Base-by-base conservation (phyloP, 2,888 invertebrate genomes). In the Drosophila phalerata region DNA sequence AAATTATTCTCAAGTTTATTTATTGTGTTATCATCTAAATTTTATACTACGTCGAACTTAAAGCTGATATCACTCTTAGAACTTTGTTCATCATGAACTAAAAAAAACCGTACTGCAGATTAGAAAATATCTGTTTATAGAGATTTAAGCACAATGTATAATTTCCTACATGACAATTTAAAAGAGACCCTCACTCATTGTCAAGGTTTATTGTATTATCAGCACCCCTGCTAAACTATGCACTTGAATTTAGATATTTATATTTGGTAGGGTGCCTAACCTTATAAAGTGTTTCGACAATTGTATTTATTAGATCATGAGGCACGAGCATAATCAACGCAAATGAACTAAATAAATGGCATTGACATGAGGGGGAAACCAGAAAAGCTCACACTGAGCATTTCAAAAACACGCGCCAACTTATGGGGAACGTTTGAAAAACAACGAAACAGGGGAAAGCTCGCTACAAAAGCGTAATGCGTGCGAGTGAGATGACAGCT, bases 401-500 rank as follows among this genome's bases (percentile, higher is more conserved):
- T 17, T 53, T 69, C 58, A 1, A 53, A 76, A 73, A 25, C 4
- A 3, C 52, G 56, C 78, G 78, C 65, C 73, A 63, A 60, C 19
- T 22, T 10, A 9, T 19, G 42, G 0, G 49, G 34, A 62, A 72
- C 68, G 45, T 45, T 34, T 32, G 53, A 40, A 5, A 9, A 37
- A 0, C 3, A 60, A 8, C 22, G 48, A 28, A 52, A 61, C 52
- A 34, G 17, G 19, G 38, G 25, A 73, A 62, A 69, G 42, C 72
- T 47, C 38, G 3, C 8, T 2, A 5, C 3, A 0, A 6, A 15
- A 48, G 32, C 25, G 11, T 17, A 30, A 25, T 25, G 55, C 8
- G 74, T 49, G 65, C 48, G 69, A 76, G 48, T 13, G 69, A 17
- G 47, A 69, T 32, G 8, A 38, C 69, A 6, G 55, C 5, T 47